A percentile compares a stretch with the other conserved stretches of the same genome.
These are phyloP conservation scores for Polylopha cassiicola DNA, from an alignment of 2,888 invertebrate species.

Conservation along the genomic window DNA sequence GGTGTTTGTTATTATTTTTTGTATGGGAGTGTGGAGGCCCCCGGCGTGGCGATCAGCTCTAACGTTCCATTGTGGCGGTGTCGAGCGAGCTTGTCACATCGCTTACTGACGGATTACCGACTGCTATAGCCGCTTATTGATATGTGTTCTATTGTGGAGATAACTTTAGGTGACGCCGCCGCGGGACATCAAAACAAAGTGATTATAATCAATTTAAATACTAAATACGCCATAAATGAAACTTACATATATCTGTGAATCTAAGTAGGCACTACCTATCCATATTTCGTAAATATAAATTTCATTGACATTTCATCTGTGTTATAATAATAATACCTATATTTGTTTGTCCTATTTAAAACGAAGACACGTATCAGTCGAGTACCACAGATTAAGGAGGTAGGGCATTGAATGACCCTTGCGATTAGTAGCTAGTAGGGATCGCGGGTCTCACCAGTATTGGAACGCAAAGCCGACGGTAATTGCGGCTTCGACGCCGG, in stretches of 20 bases:
- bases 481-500: constrained; percentile 65
- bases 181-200: constrained; percentile 16
- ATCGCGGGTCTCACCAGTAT: constrained; percentile 40
- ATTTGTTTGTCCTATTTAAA: constrained; percentile 23
- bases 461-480: constrained; percentile 60
- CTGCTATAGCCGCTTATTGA: constrained; percentile 57
- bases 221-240: too few relatives aligned
- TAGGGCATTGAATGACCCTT: constrained; percentile 43
- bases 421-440: constrained; percentile 53
- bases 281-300: too few relatives aligned
- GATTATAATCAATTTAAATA: too few relatives aligned
- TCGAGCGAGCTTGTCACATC: constrained; percentile 40
- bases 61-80: constrained; percentile 48
- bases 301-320: too few relatives aligned
- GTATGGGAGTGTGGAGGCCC: constrained; percentile 2
- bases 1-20: constrained; percentile 1
- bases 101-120: constrained; percentile 64
- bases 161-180: constrained; percentile 38
- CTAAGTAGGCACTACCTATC: too few relatives aligned
- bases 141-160: constrained; percentile 39
- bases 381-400: constrained; percentile 53
- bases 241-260: too few relatives aligned
- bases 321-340: too few relatives aligned
- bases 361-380: constrained; percentile 56
- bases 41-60: constrained; percentile 15